Base-by-base conservation (phyloP, 2,113 vertebrate species). In the Halichoeres trimaculatus region DNA sequence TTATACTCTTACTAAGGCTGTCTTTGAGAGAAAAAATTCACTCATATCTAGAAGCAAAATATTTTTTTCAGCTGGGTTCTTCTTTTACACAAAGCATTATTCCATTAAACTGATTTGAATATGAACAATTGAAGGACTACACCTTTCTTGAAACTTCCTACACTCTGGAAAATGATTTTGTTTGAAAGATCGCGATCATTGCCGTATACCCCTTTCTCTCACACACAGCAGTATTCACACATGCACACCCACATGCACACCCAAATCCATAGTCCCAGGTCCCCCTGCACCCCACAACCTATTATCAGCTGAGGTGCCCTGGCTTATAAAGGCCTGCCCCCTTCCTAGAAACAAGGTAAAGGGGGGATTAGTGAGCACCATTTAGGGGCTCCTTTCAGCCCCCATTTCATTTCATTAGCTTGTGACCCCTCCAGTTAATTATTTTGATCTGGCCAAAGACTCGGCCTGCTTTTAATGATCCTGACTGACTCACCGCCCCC, bases 391-490 rank as follows among this genome's bases (percentile, higher is more conserved):
- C 87, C 78, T 88, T 91, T 92, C 87, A 92, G 78, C 9, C 41
- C 83, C 81, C 81, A 85, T 93, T 94, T 94, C 88, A 93, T 94
- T 93, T 93, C 88, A 93, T 94, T 94, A 94, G 92, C 90, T 92
- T 93, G 90, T 94, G 92, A 95, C 93, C 94, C 92, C 92, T 93
- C 82, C 88, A 94, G 93, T 94, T 94, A 93, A 95, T 94, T 94
- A 95, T 94, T 93, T 93, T 93, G 93, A 94, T 94, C 92, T 93
- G 93, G 91, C 94, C 91, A 92, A 90, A 94, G 92, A 81, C 90
- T 82, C 65, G 92, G 85, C 87, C 90, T 92, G 87, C 81, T 85
- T 94, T 94, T 94, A 93, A 93, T 93, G 90, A 92, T 92, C 88
- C 93, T 87, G 89, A 91, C 91, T 90, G 88, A 89, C 90, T 91